These are phyloP conservation scores for Dioctria rufipes DNA, from an alignment of 2,888 invertebrate genomes.

Conservation along the genomic window DNA sequence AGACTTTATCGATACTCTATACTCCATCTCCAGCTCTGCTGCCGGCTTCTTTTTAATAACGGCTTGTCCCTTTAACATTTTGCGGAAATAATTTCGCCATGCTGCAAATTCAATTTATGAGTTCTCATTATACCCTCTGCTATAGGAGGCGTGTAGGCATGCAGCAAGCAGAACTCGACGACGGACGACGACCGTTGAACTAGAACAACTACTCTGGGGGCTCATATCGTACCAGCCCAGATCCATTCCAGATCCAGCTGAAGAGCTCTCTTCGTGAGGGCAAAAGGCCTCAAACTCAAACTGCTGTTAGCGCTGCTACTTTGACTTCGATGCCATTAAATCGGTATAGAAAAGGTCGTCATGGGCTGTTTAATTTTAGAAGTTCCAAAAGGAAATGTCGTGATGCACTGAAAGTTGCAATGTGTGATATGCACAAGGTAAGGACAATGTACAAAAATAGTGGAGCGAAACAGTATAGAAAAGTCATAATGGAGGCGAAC, in stretches of 20 bases:
- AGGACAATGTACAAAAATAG: constrained; percentile 3
- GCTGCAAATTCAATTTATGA: constrained; percentile 41
- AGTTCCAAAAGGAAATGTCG: constrained; percentile 19
- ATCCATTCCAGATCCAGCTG: not conserved
- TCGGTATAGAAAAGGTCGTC: constrained; percentile 25
- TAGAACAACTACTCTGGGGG: not conserved
- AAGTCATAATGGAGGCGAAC: not conserved
- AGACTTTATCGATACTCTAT: not conserved
- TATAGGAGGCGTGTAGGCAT: constrained; percentile 31
- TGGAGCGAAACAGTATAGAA: not conserved
- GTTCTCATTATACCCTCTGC: constrained; percentile 24
- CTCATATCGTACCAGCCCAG: not conserved
- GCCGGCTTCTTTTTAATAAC: constrained; percentile 36
- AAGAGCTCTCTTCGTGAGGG: not conserved
- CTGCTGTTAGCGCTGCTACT: not conserved
- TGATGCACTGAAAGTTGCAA: constrained; percentile 22
- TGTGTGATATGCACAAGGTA: constrained; percentile 8
- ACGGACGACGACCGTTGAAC: constrained; percentile 13
- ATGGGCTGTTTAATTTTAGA: constrained; percentile 42
- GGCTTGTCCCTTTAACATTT: constrained; percentile 43
- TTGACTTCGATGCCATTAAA: constrained; percentile 13
- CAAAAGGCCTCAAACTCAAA: constrained; percentile 12
- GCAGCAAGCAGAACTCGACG: constrained; percentile 23
- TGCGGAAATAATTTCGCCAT: constrained; percentile 43
- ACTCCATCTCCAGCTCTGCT: not conserved